Conservation (phyloP, 1,140 invertebrate species). For the Frieseomelitta varia region DNA sequence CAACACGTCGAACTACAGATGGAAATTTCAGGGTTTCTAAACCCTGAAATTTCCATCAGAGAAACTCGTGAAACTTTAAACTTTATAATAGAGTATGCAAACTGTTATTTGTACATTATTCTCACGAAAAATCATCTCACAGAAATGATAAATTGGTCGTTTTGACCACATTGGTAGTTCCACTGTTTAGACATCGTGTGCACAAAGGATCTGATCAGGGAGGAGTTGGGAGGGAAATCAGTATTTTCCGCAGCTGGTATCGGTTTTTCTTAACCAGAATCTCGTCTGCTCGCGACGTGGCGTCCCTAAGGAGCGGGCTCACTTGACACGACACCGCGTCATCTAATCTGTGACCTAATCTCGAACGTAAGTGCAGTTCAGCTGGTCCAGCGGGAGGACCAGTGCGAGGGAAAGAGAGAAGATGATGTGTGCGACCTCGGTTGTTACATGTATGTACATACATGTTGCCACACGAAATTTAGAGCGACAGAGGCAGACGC, state of each 20-base stretch:
- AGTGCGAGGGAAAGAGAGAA: background rate
- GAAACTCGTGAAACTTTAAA: no score
- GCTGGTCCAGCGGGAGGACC: background rate
- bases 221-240: no score
- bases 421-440: background rate
- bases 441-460: background rate
- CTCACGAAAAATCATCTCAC: no score
- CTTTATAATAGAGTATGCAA: no score
- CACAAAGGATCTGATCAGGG: background rate
- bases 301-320: conserved; percentile 11
- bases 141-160: no score
- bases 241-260: conserved; percentile 3
- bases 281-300: conserved; percentile 5
- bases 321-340: conserved; percentile 23
- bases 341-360: conserved; percentile 57
- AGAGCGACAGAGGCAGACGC: conserved; percentile 5
- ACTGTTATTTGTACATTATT: no score
- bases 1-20: no score
- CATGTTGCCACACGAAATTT: background rate
- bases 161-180: no score
- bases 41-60: no score
- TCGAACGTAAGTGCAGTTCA: conserved; percentile 33
- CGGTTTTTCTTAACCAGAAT: conserved; percentile 26
- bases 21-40: no score
- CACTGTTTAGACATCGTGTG: no score